Percentiles rank a stretch among this genome's conserved stretches.
Evolutionary conservation across 1,140 invertebrate genomes (phyloP).

Genomic region (Dendrolimus punctatus): DNA sequence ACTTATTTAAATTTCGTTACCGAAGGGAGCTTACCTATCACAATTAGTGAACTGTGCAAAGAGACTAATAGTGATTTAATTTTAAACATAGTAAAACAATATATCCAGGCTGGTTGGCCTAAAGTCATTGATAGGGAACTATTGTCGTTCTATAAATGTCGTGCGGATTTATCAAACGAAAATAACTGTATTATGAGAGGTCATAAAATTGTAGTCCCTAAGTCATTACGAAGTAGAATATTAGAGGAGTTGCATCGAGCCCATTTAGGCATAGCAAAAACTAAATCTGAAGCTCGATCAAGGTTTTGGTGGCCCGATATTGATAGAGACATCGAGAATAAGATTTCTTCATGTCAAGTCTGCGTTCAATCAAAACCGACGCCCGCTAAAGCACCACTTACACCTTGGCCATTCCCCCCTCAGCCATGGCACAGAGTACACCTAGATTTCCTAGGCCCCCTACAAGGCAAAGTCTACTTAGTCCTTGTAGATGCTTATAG

Average conservation of each 20-base stretch:
- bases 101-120: conserved; percentile 8
- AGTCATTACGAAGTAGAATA: conserved; percentile 8
- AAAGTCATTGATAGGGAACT: conserved; percentile 4
- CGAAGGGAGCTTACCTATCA: background rate
- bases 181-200: conserved; percentile 17
- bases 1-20: background rate
- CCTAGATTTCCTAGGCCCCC: conserved; percentile 16
- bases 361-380: conserved; percentile 6
- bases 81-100: background rate
- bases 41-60: background rate
- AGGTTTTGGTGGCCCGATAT: conserved; percentile 20
- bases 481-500: conserved; percentile 17
- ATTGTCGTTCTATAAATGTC: conserved; percentile 12
- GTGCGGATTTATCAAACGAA: conserved; percentile 12
- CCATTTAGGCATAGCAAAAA: conserved; percentile 26
- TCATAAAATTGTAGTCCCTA: conserved; percentile 18
- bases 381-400: conserved; percentile 6
- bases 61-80: background rate
- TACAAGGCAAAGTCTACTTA: conserved; percentile 12
- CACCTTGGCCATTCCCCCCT: conserved; percentile 10
- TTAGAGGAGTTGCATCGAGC: conserved; percentile 20
- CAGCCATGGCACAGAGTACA: conserved; percentile 17
- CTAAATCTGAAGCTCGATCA: conserved; percentile 16
- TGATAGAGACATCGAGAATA: conserved; percentile 10
- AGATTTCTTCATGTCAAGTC: conserved; percentile 10